Evolutionary conservation across 2,888 invertebrate species (phyloP), one percentile per base, ranked within the genome.

Genomic region (Dinocampus coccinellae): DNA sequence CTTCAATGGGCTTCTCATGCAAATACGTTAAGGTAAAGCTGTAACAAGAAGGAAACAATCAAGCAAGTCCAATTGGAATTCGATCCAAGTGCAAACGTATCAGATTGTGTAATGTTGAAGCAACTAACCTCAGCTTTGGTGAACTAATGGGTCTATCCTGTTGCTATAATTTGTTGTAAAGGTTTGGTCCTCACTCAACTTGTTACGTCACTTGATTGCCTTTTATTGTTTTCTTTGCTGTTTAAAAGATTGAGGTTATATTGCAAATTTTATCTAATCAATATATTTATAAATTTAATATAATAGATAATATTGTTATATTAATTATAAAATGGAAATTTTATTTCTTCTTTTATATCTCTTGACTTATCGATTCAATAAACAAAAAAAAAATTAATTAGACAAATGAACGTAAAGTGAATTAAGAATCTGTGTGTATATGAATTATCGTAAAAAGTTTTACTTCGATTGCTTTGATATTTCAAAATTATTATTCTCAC

Each of bases 121-220:
- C 39, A 47, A 63, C 63, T 63, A 63, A 63, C 63, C 47, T 34
- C 20, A 58, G 58, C 57, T n/a, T n/a, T 9, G 20, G 24, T 26
- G 26, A 58, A 66, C 66, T 66, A 66, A 66, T 66, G 55, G 66
- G 39, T 42, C 66, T 36, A 39, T 57, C 66, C 66, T 36, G 36
- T 53, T 53, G 57, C 39, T 55, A 66, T n/a, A 39, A 36, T 58
- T 66, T 24, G 57, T 57, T 66, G 66, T 55, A 57, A 34, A 58
- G 9, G 24, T n/a, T 34, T 58, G n/a, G 13, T 34, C 13, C 58
- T 9, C 33, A 57, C 26, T 24, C 20, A 66, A 33, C 55, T 22
- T 34, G 39, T 33, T 66, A 66, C 39, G 57, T 36, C 66, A 66
- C 39, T 66, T 66, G 57, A 39, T 24, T 66, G 36, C 16, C 16